A percentile compares a stretch with the other conserved stretches of the same genome.
Conservation (phyloP, 2,797 vertebrate genomes). For the Leptatherina wallacei region DNA sequence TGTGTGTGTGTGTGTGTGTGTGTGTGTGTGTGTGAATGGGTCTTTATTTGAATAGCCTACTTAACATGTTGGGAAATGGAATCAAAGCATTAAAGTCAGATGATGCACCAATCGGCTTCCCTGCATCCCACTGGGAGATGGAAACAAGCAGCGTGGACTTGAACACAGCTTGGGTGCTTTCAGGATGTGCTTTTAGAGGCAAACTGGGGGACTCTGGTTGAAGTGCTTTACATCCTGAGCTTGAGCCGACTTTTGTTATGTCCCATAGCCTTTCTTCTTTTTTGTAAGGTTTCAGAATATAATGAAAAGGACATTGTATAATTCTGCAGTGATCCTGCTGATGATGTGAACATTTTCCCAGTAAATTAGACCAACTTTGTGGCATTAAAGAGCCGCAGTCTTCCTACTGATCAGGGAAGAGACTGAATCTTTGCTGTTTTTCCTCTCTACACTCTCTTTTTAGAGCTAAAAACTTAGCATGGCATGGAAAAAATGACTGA, state of each 20-base stretch:
- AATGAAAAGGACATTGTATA: neutral
- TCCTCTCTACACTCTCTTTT: neutral
- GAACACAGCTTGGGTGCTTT: conserved; percentile 6
- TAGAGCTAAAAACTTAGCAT: neutral
- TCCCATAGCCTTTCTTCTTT: neutral
- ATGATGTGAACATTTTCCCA: neutral
- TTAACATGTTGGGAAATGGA: conserved; percentile 22
- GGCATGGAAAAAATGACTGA: neutral
- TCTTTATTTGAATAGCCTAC: conserved; percentile 34
- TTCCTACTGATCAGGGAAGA: neutral
- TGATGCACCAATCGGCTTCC: conserved; percentile 1
- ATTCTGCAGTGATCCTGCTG: neutral
- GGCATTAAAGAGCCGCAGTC: neutral
- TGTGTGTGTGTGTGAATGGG: conserved; percentile 28
- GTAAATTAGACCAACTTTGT: neutral
- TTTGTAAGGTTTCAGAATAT: neutral
- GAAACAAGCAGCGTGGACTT: conserved; percentile 18
- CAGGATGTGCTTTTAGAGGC: neutral
- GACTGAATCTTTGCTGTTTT: neutral
- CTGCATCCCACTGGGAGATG: conserved; percentile 21
- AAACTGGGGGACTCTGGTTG: neutral
- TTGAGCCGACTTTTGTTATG: neutral
- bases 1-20: conserved; percentile 25
- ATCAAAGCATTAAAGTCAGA: conserved; percentile 26
- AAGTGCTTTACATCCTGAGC: conserved; percentile 4